These are phyloP conservation scores for Sigmodon hispidus DNA, from an alignment of 2,113 vertebrate genomes.

Conservation along the genomic window DNA sequence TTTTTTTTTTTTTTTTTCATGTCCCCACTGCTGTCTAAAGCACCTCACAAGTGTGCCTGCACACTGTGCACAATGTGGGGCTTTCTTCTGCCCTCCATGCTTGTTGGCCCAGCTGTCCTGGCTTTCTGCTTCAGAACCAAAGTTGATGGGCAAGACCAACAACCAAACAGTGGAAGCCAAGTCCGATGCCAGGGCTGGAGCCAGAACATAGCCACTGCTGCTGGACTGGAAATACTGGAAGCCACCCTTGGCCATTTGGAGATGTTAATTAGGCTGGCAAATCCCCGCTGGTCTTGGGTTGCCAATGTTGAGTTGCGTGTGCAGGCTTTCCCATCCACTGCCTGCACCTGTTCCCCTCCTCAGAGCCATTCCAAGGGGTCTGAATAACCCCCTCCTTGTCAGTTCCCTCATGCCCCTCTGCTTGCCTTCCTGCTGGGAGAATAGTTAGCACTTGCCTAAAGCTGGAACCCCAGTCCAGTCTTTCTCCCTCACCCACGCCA, in stretches of 20 bases:
- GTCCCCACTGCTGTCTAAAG: not conserved
- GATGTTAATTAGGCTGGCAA: slow-evolving; percentile 78
- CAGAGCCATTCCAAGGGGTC: slow-evolving; percentile 68
- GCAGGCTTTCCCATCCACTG: slow-evolving; percentile 28
- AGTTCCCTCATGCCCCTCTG: slow-evolving; percentile 31
- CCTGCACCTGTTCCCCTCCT: slow-evolving; percentile 74
- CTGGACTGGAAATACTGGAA: slow-evolving; percentile 58
- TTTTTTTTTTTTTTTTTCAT: not conserved
- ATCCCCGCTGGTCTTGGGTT: slow-evolving; percentile 57
- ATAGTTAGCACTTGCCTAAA: slow-evolving; percentile 53
- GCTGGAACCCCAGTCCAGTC: slow-evolving; percentile 12
- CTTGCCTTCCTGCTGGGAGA: slow-evolving; percentile 65
- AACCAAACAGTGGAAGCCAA: slow-evolving; percentile 45
- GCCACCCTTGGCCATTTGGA: slow-evolving; percentile 71
- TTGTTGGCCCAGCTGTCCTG: slow-evolving; percentile 55
- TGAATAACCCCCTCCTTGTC: slow-evolving; percentile 37
- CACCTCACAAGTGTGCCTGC: not conserved
- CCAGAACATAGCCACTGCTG: slow-evolving; percentile 52
- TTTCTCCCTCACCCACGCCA: slow-evolving; percentile 59
- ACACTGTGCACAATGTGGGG: not conserved
- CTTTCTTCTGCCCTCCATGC: not conserved
- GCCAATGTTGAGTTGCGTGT: slow-evolving; percentile 63
- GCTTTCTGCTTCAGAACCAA: slow-evolving; percentile 62
- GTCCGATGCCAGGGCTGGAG: slow-evolving; percentile 24
- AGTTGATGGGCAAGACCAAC: slow-evolving; percentile 48